These are phyloP conservation scores for Amiota minor DNA, from an alignment of 2,888 invertebrate species.

Conservation along the genomic window DNA sequence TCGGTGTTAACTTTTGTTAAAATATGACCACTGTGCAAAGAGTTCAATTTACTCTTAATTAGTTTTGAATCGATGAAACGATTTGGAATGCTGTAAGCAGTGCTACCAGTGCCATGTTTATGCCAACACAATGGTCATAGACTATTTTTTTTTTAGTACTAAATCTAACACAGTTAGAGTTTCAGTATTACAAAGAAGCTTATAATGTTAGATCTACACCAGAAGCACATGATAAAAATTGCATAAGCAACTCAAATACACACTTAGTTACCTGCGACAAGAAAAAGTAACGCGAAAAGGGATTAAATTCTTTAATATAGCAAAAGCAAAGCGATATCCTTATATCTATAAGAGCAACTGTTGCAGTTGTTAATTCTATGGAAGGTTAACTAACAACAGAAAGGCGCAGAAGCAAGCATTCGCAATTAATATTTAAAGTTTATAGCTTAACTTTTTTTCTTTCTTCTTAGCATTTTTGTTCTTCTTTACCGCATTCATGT, in stretches of 20 bases:
- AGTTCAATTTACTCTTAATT: conserved; percentile 67
- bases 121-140: neutral
- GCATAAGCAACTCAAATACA: conserved; percentile 10
- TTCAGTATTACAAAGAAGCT: conserved; percentile 1
- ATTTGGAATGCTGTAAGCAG: neutral
- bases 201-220: neutral
- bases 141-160: neutral
- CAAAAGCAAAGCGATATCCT: neutral
- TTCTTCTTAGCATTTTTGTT: too few relatives aligned
- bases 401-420: too few relatives aligned
- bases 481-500: too few relatives aligned
- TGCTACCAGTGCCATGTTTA: neutral
- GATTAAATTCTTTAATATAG: conserved; percentile 18
- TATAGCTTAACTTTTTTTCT: too few relatives aligned
- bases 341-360: conserved; percentile 14
- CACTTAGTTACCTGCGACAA: neutral
- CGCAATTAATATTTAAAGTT: too few relatives aligned
- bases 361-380: neutral
- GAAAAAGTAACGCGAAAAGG: conserved; percentile 9
- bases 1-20: too few relatives aligned
- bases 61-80: conserved; percentile 60
- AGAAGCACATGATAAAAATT: conserved; percentile 25
- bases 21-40: conserved; percentile 42
- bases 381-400: too few relatives aligned
- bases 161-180: neutral